Evolutionary conservation across 2,888 invertebrate genomes (phyloP), one percentile per base, ranked within the genome.

Genomic region (Paralinhomoeus sp.): DNA sequence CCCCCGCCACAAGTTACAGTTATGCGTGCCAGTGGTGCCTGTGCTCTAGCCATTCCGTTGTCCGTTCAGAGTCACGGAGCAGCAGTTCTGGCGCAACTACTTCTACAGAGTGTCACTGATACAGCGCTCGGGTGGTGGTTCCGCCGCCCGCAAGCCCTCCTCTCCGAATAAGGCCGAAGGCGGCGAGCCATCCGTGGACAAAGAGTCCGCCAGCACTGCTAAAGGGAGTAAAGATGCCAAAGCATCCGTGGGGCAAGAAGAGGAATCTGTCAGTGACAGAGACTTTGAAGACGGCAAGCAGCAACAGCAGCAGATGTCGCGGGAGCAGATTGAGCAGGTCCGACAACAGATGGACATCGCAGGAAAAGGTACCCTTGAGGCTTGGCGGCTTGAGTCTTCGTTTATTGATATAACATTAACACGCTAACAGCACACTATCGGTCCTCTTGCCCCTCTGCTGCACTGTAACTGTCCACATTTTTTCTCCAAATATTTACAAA

Each of bases 1-100:
- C n/a, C n/a, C n/a, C n/a, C n/a, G n/a, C n/a, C n/a, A n/a, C n/a
- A n/a, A n/a, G n/a, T n/a, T n/a, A n/a, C n/a, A n/a, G n/a, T n/a
- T n/a, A n/a, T n/a, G n/a, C n/a, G n/a, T n/a, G n/a, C n/a, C n/a
- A n/a, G n/a, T n/a, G n/a, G n/a, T n/a, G n/a, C n/a, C n/a, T n/a
- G n/a, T n/a, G n/a, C n/a, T n/a, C n/a, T n/a, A n/a, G n/a, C n/a
- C n/a, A n/a, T n/a, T n/a, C n/a, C 22, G 5, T 3, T 24, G 1
- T 40, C 20, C 17, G 50, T 60, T 47, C 51, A 68, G 68, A 52
- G 54, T 70, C 3, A 64, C 78, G 60, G 97, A 97, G 72, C 89
- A 91, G 68, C 80, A 80, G 64, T 99, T 97, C 72, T 97, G 97
- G 97, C 76, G 87, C 64, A 99, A 97, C 73, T 97, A 99, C 67